These are phyloP conservation scores for Nipponacmea schrenckii DNA, from an alignment of 2,888 invertebrate species.

Conservation along the genomic window DNA sequence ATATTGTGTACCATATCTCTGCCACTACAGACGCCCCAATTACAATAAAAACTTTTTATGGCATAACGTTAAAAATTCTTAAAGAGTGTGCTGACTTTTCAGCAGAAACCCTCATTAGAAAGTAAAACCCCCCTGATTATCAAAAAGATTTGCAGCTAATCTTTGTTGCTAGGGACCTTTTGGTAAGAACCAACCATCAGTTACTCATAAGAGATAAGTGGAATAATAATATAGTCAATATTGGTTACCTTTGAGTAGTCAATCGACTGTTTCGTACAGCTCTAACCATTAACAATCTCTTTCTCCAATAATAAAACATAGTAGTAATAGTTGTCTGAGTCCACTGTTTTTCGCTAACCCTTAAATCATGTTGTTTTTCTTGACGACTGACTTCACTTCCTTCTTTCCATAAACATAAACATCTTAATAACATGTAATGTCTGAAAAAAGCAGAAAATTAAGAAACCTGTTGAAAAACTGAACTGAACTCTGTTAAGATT, in stretches of 20 bases:
- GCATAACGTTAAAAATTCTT: too few relatives aligned
- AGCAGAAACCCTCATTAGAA: too few relatives aligned
- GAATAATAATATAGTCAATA: too few relatives aligned
- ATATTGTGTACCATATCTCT: too few relatives aligned
- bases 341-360: constrained; percentile 44
- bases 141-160: too few relatives aligned
- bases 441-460: constrained; percentile 23
- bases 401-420: constrained; percentile 41
- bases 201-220: too few relatives aligned
- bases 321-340: constrained; percentile 30
- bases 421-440: constrained; percentile 30
- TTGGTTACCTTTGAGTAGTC: neutral
- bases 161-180: too few relatives aligned
- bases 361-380: constrained; percentile 43
- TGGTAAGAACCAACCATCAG: too few relatives aligned
- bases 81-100: too few relatives aligned
- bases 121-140: too few relatives aligned
- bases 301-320: constrained; percentile 46
- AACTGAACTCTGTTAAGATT: constrained; percentile 2
- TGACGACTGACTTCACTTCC: constrained; percentile 37
- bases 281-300: constrained; percentile 36
- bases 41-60: too few relatives aligned
- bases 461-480: neutral
- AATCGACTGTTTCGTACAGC: constrained; percentile 39
- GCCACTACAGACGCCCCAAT: too few relatives aligned